Base-by-base conservation (phyloP, 1,140 invertebrate species). In the Plodia interpunctella region DNA sequence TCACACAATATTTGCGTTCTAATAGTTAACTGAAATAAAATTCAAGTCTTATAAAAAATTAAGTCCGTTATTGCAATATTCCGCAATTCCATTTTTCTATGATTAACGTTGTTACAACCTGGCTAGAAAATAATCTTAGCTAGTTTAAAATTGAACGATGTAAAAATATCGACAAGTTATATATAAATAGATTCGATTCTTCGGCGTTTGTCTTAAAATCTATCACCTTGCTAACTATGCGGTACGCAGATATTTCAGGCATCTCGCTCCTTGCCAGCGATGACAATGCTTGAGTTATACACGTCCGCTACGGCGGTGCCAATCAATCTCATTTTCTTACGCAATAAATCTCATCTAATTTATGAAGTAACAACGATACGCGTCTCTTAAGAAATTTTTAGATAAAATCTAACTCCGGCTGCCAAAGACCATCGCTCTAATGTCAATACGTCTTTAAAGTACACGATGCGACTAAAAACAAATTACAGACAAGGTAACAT, bases 261-360 rank as follows among this genome's bases (percentile, higher is more conserved):
- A 59, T 38, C 35, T 51, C 57, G 50, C 5, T 5, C 28, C 58
- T 60, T 78, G 75, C 73, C 77, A 74, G 70, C 67, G 64, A 72
- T 74, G 69, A 70, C 71, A 72, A 73, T 72, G 63, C 60, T 60
- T 76, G 66, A 74, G 61, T 63, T 69, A 72, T 68, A 68, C 55
- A 60, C 69, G 68, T 75, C 67, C 65, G 67, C 71, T 51, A 69
- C 59, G 49, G 60, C 50, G 54, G 59, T 72, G 70, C 74, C 75
- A 74, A 80, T 80, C 74, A 72, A 77, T 79, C 72, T 75, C 67
- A 72, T 57, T 60, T 62, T 52, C 67, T 78, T 76, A 65, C 69
- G 63, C 68, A 78, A 76, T 80, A 68, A 73, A 78, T 74, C 67
- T 69, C 49, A 53, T 64, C 58, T 74, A 72, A 77, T 72, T 74